Evolutionary conservation across 2,797 vertebrate species (phyloP).

Genomic region (Serranus cabrilla): DNA sequence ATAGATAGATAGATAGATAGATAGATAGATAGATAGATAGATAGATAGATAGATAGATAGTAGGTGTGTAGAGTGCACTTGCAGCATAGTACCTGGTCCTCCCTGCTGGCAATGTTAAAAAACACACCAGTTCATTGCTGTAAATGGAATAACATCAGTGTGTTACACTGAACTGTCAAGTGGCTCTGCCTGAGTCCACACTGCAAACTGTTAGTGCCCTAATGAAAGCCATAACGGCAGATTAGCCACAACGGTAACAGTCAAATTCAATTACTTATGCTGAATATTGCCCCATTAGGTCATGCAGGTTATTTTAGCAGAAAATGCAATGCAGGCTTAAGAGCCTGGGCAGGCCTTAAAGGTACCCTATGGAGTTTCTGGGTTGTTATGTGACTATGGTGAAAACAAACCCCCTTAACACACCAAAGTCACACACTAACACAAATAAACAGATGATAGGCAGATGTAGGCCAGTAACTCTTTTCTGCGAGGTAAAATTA

Average conservation of each 20-base stretch:
- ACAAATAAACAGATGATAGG: too few relatives aligned
- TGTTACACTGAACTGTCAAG: constrained; percentile 5
- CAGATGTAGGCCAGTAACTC: too few relatives aligned
- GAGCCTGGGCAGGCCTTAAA: not conserved
- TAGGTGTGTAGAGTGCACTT: not conserved
- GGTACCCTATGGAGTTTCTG: not conserved
- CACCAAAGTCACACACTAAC: too few relatives aligned
- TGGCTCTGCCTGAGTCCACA: constrained; percentile 15
- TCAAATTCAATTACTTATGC: constrained; percentile 16
- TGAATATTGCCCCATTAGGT: not conserved
- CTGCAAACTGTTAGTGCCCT: not conserved
- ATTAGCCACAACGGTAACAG: constrained; percentile 8
- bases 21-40: constrained; percentile 7
- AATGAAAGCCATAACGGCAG: constrained; percentile 17
- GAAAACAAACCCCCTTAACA: too few relatives aligned
- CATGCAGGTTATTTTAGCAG: not conserved
- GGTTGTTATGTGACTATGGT: too few relatives aligned
- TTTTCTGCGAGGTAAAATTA: too few relatives aligned
- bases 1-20: constrained; percentile 24
- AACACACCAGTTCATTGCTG: not conserved
- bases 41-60: constrained; percentile 9
- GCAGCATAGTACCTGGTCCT: not conserved
- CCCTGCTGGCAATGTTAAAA: constrained; percentile 1
- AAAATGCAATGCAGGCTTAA: not conserved
- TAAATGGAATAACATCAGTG: constrained; percentile 6